Percentiles rank a stretch among this genome's conserved stretches.
Conservation (phyloP, 2,797 vertebrate genomes). For the Aulostomus chinensis region DNA sequence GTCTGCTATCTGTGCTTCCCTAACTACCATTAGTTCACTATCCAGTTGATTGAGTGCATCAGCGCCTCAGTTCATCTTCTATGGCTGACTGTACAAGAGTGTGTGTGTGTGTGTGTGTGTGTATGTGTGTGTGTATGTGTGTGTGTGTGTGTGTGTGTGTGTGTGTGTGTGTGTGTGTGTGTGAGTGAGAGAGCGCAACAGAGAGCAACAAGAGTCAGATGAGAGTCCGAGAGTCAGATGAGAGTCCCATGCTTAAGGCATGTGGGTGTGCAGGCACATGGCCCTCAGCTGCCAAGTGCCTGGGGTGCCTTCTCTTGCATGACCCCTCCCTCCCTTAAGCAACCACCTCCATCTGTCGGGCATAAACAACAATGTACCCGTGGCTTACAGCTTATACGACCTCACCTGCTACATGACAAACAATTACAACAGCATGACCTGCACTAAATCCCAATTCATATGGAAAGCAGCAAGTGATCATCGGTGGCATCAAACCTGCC, state of each 20-base stretch:
- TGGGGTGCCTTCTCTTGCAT: conserved; percentile 69
- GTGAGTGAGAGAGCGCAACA: conserved; percentile 11
- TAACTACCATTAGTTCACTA: conserved; percentile 14
- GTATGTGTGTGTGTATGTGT: conserved; percentile 6
- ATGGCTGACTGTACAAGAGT: conserved; percentile 7
- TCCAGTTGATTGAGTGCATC: conserved; percentile 8
- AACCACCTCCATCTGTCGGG: conserved; percentile 54
- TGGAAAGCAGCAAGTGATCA: conserved; percentile 14
- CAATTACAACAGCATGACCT: neutral
- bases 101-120: conserved; percentile 4
- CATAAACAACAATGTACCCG: conserved; percentile 26
- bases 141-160: conserved; percentile 8
- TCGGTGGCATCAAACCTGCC: conserved; percentile 25
- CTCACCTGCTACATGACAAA: conserved; percentile 29
- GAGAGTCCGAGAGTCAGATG: conserved; percentile 70
- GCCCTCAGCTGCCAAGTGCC: conserved; percentile 78
- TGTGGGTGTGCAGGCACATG: conserved; percentile 69
- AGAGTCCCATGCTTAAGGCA: conserved; percentile 81
- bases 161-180: conserved; percentile 16
- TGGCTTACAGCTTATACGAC: conserved; percentile 3
- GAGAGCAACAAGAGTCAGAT: too few relatives aligned
- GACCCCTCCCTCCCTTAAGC: conserved; percentile 41
- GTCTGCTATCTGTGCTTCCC: too few relatives aligned
- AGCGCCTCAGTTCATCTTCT: conserved; percentile 19
- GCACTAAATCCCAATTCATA: conserved; percentile 7